Evolutionary conservation across 2,113 vertebrate species (phyloP).

Genomic region (Epinephelus lanceolatus): DNA sequence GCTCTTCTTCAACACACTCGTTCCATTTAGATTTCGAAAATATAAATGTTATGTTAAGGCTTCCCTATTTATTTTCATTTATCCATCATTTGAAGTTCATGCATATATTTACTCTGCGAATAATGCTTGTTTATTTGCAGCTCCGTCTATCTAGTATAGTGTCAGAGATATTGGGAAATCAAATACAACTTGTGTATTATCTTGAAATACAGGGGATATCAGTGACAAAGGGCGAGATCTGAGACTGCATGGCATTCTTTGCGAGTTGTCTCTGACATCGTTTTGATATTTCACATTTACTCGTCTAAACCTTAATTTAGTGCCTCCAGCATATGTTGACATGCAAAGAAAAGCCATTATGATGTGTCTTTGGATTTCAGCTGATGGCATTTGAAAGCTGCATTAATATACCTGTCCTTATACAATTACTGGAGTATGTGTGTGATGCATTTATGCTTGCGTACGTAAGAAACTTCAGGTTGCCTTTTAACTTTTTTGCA

Average conservation of each 20-base stretch:
- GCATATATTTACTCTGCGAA: conserved; percentile 79
- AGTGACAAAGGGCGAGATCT: conserved; percentile 76
- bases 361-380: conserved; percentile 68
- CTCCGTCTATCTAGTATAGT: conserved; percentile 60
- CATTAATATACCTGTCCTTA: conserved; percentile 59
- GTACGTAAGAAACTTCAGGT: conserved; percentile 1
- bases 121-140: conserved; percentile 84
- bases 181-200: conserved; percentile 82
- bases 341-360: conserved; percentile 68
- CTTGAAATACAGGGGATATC: conserved; percentile 73
- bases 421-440: conserved; percentile 29
- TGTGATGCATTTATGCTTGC: conserved; percentile 34
- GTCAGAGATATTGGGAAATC: conserved; percentile 75
- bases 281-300: conserved; percentile 75
- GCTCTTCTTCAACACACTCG: conserved; percentile 81
- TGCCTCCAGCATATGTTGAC: conserved; percentile 72
- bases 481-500: conserved; percentile 38
- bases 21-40: conserved; percentile 80
- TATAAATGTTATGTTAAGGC: conserved; percentile 80
- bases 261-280: conserved; percentile 66
- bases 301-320: conserved; percentile 82
- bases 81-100: conserved; percentile 82
- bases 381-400: conserved; percentile 69
- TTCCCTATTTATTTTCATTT: conserved; percentile 79
- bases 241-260: conserved; percentile 65